Base-by-base conservation (phyloP, 1,140 invertebrate species). In the Planococcus citri region DNA sequence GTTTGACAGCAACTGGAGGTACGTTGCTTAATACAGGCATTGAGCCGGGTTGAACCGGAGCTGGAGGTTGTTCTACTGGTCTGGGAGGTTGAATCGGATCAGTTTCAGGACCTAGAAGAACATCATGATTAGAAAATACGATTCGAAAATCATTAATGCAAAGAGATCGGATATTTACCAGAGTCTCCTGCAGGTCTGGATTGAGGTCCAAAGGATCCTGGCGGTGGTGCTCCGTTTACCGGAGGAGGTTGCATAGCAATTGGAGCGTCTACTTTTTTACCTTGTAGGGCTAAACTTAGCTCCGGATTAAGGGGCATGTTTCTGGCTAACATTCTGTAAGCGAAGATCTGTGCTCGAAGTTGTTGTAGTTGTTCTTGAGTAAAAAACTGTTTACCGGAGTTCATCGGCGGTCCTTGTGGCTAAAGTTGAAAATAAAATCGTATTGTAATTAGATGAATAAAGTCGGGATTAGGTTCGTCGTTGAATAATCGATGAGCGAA, bases 311-410 rank as follows among this genome's bases (percentile, higher is more conserved):
- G 80, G 12, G 92, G 89, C 77, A 97, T 92, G 79, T 95, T 97
- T 68, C 94, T 82, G 21, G 95, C 89, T 58, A 98, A 78, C 73
- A 91, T 82, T 72, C 94, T 85, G 78, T 98, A 98, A 0, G 94
- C 95, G 81, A 94, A 91, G 73, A 98, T 97, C 80, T 99, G 96
- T 20, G 92, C 90, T 80, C 88, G 83, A 17, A 97, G 79, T 77
- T 95, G 92, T 69, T 89, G 84, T 69, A 95, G 82, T 78, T 95
- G 92, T 41, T 80, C 81, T 29, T 83, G 82, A 71, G 81, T 87
- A 71, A 90, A 87, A 1, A 72, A 82, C 73, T 74, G 74, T 68
- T 73, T 73, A 2, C 8, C 27, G 25, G 25, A 0, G 57, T 29
- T 68, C 70, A 72, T 75, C 33, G 20, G 37, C 27, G 1, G 22